Conservation (phyloP, 2,888 invertebrate genomes). For the Odontocerum albicorne region DNA sequence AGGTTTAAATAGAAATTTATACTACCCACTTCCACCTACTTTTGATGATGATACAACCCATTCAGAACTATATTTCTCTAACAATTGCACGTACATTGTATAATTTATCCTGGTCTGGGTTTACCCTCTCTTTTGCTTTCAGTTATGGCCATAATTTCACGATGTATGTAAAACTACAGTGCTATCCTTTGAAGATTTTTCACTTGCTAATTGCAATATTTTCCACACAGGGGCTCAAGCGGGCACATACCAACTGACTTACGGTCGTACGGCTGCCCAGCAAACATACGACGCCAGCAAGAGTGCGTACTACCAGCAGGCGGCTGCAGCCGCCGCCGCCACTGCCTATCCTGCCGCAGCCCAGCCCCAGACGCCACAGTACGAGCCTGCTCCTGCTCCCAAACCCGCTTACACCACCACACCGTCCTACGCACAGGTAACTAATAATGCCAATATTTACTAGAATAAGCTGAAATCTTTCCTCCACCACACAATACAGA, state of each 20-base stretch:
- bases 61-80: no score
- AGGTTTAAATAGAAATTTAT: no score
- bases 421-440: constrained; percentile 66
- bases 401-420: constrained; percentile 73
- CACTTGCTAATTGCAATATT: background rate
- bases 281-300: constrained; percentile 81
- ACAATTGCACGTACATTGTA: no score
- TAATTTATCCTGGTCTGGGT: no score
- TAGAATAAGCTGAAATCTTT: no score
- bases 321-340: constrained; percentile 63
- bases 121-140: background rate
- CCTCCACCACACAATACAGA: no score
- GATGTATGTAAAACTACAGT: background rate
- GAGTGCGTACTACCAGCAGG: constrained; percentile 82
- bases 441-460: no score
- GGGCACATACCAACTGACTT: constrained; percentile 68
- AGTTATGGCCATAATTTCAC: background rate
- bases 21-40: no score
- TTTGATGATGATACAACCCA: no score
- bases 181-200: background rate
- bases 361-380: constrained; percentile 60
- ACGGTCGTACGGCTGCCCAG: constrained; percentile 62
- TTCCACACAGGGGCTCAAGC: constrained; percentile 43
- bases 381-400: constrained; percentile 61
- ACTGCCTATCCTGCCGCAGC: constrained; percentile 65